Percentiles rank a stretch among this genome's conserved stretches.
phyloP scores from a whole-genome alignment of 2,113 vertebrate species.

The Alaudala cheleensis region DNA sequence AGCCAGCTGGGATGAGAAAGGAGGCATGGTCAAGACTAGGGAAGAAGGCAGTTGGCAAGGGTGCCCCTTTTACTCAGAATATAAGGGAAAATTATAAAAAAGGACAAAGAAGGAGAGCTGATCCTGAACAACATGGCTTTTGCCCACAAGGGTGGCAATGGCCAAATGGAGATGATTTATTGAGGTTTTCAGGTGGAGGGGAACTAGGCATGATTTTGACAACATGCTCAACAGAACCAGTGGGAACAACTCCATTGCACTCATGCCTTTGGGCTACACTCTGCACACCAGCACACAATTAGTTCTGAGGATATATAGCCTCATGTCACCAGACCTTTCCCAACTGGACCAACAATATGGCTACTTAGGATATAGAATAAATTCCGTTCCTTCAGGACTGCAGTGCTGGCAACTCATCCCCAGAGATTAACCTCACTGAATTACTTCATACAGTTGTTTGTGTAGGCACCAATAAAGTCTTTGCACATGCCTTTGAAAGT shows the following conservation, averaged over 20 bases:
- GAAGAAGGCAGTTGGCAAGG: not conserved
- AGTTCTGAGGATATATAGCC: not conserved
- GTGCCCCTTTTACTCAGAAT: not conserved
- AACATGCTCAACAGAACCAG: not conserved
- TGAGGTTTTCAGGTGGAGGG: not conserved
- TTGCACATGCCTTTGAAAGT: conserved; percentile 14
- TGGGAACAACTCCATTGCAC: not conserved
- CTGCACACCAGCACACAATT: not conserved
- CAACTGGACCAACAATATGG: not conserved
- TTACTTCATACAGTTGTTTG: conserved; percentile 23
- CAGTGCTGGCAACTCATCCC: not conserved
- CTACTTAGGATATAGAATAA: not conserved
- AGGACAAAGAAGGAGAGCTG: not conserved
- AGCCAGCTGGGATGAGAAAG: not conserved
- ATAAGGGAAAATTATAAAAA: not conserved
- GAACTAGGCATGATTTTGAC: not conserved
- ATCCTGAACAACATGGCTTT: not conserved
- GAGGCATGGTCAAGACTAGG: not conserved
- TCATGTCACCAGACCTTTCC: not conserved
- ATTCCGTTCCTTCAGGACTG: not conserved
- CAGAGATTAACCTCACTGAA: not conserved
- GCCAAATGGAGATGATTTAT: not conserved
- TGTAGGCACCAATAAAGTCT: not conserved
- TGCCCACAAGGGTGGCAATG: not conserved
- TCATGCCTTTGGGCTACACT: not conserved